Percentiles rank a stretch among this genome's conserved stretches.
These are phyloP conservation scores for Trichopoda pennipes DNA, from an alignment of 2,888 invertebrate genomes.

Conservation along the genomic window DNA sequence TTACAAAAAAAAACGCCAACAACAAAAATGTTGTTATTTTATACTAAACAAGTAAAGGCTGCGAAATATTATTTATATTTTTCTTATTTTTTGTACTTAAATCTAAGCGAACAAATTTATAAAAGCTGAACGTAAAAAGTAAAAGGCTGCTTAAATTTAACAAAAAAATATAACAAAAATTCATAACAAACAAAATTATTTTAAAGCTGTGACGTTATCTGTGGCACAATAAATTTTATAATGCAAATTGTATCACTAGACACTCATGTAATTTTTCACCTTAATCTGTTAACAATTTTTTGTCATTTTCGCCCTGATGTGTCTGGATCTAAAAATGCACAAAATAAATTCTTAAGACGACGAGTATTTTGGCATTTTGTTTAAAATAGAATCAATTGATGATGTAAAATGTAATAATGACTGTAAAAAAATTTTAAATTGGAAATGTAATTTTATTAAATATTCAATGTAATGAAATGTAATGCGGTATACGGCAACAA, in stretches of 20 bases:
- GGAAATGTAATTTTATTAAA: no score
- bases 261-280: slow-evolving; percentile 30
- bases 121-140: slow-evolving; percentile 20
- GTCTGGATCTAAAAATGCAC: neutral
- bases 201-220: neutral
- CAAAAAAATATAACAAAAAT: slow-evolving; percentile 15
- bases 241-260: neutral
- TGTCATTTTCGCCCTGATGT: slow-evolving; percentile 31
- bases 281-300: slow-evolving; percentile 32
- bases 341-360: no score
- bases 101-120: neutral
- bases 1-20: neutral
- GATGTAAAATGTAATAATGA: no score
- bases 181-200: neutral
- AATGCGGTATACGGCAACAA: no score
- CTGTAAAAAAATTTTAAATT: no score
- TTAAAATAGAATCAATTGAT: no score
- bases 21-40: slow-evolving; percentile 41
- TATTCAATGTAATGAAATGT: no score
- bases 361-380: no score
- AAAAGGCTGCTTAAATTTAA: slow-evolving; percentile 39
- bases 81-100: neutral
- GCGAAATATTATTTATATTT: slow-evolving; percentile 18
- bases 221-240: slow-evolving; percentile 1
- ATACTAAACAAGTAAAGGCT: slow-evolving; percentile 47